phyloP scores from a whole-genome alignment of 2,888 invertebrate species.

The Eutolmus rufibarbis region DNA sequence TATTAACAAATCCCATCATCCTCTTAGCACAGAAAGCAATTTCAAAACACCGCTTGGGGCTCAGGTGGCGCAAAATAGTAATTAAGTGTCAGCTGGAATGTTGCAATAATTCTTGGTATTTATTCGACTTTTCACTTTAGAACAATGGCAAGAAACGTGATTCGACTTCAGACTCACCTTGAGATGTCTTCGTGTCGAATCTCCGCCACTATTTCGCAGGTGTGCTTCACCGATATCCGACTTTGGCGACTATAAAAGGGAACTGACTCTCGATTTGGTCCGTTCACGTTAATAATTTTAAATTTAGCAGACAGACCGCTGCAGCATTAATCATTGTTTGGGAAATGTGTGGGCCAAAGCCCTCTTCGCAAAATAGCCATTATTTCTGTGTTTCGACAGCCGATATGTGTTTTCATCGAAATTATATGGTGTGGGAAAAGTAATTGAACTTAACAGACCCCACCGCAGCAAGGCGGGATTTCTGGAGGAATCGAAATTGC shows the following conservation, averaged over 20 bases:
- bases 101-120: background rate
- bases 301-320: background rate
- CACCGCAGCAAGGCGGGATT: background rate
- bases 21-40: background rate
- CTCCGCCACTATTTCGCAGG: background rate
- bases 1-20: background rate
- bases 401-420: background rate
- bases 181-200: background rate
- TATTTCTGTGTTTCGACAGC: background rate
- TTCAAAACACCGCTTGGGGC: background rate
- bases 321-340: background rate
- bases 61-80: slow-evolving; percentile 13
- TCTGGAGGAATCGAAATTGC: background rate
- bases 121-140: background rate
- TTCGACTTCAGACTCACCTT: background rate
- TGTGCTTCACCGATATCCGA: background rate
- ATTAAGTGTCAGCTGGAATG: slow-evolving; percentile 19
- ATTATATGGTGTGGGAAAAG: background rate
- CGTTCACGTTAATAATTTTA: background rate
- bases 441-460: background rate
- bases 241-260: background rate
- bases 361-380: background rate
- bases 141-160: slow-evolving; percentile 28
- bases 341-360: background rate
- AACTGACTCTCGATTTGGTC: background rate